Conservation (phyloP, 2,113 vertebrate genomes). For the Chaenogobius annularis region DNA sequence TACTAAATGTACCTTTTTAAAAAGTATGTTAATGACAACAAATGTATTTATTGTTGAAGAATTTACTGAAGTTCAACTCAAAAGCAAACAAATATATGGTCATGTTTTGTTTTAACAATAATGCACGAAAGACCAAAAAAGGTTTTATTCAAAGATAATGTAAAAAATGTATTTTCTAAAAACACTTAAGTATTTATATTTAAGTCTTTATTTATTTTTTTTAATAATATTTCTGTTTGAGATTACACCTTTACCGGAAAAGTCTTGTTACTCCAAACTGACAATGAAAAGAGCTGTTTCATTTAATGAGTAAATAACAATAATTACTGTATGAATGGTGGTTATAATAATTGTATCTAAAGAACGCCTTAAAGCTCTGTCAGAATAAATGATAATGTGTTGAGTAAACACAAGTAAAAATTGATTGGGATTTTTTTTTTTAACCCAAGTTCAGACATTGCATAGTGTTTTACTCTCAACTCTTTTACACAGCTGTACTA, state of each 20-base stretch:
- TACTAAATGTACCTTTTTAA: not conserved
- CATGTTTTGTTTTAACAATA: not conserved
- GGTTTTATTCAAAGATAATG: not conserved
- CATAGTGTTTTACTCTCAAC: conserved; percentile 21
- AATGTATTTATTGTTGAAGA: not conserved
- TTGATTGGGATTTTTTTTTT: not conserved
- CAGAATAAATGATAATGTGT: not conserved
- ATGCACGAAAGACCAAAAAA: not conserved
- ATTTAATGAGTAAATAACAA: too few relatives aligned
- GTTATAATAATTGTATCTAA: not conserved
- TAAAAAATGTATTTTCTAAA: too few relatives aligned
- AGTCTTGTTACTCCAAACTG: not conserved
- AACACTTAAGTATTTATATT: not conserved
- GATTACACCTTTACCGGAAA: not conserved
- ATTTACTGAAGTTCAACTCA: not conserved
- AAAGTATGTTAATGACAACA: not conserved
- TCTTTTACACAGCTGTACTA: conserved; percentile 70
- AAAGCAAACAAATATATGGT: not conserved
- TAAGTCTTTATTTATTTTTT: not conserved
- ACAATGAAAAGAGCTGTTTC: not conserved
- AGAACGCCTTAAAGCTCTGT: conserved; percentile 4
- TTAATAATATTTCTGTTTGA: not conserved
- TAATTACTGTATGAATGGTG: conserved; percentile 10
- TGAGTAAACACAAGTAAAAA: not conserved
- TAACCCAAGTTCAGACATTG: conserved; percentile 15